Evolutionary conservation across 2,113 vertebrate genomes (phyloP).

Genomic region (Oreochromis niloticus): DNA sequence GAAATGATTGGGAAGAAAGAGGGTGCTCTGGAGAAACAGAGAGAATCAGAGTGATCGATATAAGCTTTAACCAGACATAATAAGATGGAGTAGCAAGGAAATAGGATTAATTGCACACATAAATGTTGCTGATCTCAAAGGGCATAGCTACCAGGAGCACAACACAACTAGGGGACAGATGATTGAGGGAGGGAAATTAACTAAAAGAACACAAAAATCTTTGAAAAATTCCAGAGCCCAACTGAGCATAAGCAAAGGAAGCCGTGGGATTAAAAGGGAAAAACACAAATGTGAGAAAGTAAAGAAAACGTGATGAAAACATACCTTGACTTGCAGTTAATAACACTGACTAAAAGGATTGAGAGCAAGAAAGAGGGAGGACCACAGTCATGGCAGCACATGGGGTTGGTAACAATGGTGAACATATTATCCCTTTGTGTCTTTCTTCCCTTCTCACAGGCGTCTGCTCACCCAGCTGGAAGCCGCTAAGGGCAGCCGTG

Average conservation of each 20-base stretch:
- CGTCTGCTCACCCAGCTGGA: conserved; percentile 90
- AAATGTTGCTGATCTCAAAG: neutral
- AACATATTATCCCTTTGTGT: conserved; percentile 13
- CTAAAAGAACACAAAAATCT: neutral
- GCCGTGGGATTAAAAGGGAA: neutral
- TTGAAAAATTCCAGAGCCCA: neutral
- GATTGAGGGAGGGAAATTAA: neutral
- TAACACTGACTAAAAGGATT: neutral
- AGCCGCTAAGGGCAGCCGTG: conserved; percentile 75
- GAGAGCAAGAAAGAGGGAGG: neutral
- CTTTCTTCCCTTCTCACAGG: conserved; percentile 58
- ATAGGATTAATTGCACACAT: neutral
- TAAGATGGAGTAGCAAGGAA: neutral
- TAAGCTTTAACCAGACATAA: neutral
- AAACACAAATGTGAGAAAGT: neutral
- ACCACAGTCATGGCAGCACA: neutral
- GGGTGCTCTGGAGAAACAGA: neutral
- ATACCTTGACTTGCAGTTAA: neutral
- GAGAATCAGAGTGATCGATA: neutral
- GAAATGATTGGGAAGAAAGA: neutral
- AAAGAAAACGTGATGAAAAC: neutral
- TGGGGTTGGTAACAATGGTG: neutral
- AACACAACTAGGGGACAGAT: neutral
- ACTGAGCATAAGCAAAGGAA: neutral
- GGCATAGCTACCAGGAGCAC: neutral